These are phyloP conservation scores for Theocolax elegans DNA, from an alignment of 1,140 invertebrate species.

Conservation along the genomic window DNA sequence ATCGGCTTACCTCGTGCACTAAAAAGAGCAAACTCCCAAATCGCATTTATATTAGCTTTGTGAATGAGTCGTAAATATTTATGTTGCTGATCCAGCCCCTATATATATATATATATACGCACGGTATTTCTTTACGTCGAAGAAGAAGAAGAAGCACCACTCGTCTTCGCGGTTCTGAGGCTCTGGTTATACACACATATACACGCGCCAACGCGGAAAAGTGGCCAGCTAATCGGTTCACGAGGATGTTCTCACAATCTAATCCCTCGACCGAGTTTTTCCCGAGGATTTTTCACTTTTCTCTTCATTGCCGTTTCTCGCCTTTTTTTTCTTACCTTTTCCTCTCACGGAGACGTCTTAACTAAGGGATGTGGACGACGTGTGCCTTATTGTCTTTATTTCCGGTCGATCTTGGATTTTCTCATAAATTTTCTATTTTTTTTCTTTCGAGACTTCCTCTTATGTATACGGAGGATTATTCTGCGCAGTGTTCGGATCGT, in stretches of 20 bases:
- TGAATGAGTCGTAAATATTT: slow-evolving; percentile 69
- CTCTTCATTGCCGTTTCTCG: slow-evolving; percentile 7
- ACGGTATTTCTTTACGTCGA: background rate
- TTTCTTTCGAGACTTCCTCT: too few species aligned
- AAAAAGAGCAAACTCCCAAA: slow-evolving; percentile 69
- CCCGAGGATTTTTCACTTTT: slow-evolving; percentile 36
- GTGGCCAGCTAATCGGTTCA: slow-evolving; percentile 63
- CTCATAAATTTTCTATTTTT: too few species aligned
- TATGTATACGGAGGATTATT: too few species aligned
- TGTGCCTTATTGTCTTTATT: too few species aligned
- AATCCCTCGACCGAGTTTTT: background rate
- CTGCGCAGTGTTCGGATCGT: too few species aligned
- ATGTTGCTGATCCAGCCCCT: slow-evolving; percentile 56
- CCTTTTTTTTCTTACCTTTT: slow-evolving; percentile 10
- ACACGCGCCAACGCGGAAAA: slow-evolving; percentile 41
- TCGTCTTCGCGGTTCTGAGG: background rate
- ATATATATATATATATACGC: background rate
- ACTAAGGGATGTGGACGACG: too few species aligned
- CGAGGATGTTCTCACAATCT: slow-evolving; percentile 54
- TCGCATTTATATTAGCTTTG: slow-evolving; percentile 68
- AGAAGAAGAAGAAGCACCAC: background rate
- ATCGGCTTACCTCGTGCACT: slow-evolving; percentile 61
- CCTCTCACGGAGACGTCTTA: too few species aligned
- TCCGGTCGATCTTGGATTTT: too few species aligned
- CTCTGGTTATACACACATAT: too few species aligned